Percentiles rank a stretch among this genome's conserved stretches.
phyloP scores from a whole-genome alignment of 2,797 vertebrate genomes.

The Anniella stebbinsi region DNA sequence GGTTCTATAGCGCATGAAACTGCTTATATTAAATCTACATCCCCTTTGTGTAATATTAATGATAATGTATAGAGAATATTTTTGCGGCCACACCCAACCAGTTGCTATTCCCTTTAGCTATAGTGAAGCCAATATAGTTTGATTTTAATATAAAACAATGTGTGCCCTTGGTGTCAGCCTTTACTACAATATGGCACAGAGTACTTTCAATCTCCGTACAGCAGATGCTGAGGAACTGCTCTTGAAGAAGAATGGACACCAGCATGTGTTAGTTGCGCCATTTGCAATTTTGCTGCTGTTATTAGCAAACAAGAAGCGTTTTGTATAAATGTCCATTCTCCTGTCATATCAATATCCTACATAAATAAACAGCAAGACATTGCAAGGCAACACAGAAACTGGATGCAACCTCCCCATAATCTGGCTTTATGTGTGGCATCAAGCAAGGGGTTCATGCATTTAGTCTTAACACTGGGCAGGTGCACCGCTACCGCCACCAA shows the following conservation, averaged over 20 bases:
- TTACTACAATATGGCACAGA: constrained; percentile 66
- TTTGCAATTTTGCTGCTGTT: constrained; percentile 51
- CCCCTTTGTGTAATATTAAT: constrained; percentile 16
- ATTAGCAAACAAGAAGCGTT: constrained; percentile 59
- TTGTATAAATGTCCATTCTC: constrained; percentile 77
- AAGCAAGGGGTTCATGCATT: constrained; percentile 95
- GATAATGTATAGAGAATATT: background rate
- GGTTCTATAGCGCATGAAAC: constrained; percentile 13
- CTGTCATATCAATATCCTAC: constrained; percentile 68
- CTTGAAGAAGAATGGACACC: constrained; percentile 80
- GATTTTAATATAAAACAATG: background rate
- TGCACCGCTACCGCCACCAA: constrained; percentile 85
- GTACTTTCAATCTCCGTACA: constrained; percentile 46
- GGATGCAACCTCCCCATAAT: constrained; percentile 94
- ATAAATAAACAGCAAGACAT: constrained; percentile 84
- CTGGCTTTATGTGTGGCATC: constrained; percentile 97
- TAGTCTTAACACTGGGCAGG: constrained; percentile 86
- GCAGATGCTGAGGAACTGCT: constrained; percentile 59
- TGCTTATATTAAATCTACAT: background rate
- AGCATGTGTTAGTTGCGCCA: constrained; percentile 57
- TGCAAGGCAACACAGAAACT: constrained; percentile 87
- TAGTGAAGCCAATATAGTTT: background rate
- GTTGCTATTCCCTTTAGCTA: background rate
- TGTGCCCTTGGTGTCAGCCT: constrained; percentile 66
- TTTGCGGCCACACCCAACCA: background rate